Base-by-base conservation (phyloP, 1,140 invertebrate species). In the Homarus americanus region DNA sequence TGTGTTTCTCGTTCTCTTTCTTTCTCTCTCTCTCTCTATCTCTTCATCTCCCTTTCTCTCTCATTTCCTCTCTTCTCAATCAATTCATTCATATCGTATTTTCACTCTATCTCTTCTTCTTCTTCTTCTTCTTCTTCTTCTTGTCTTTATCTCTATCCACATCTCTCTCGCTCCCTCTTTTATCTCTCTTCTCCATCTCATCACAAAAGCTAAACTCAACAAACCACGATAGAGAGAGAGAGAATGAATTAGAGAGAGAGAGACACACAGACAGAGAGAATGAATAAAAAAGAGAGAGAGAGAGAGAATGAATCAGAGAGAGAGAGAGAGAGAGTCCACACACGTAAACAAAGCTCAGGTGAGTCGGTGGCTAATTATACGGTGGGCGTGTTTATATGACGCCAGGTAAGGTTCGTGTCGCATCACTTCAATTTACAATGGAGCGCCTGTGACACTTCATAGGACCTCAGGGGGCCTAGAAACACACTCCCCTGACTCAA, bases 331-430 rank as follows among this genome's bases (percentile, higher is more conserved):
- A n/a, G n/a, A n/a, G n/a, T n/a, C n/a, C n/a, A 20, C 1, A 3
- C 76, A 44, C 41, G 76, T 79, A 79, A 79, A 79, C 76, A 79
- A 79, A 38, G 76, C 4, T 34, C 28, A 40, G 20, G 36, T 40
- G 76, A 79, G 76, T 20, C 24, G 76, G 76, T n/a, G 38, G 38
- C 15, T 79, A 79, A 79, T 79, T 79, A 79, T 79, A 79, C 41
- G 9, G 20, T 40, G 32, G 76, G 36, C 76, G 34, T 38, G 76
- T 79, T 79, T 79, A 79, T 49, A 79, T 40, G 76, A 20, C 76
- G 38, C 28, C 38, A n/a, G 41, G 76, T 40, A 79, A 17, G 38
- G 76, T 38, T 34, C 10, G 28, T 44, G 76, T 79, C 76, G 38
- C 24, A 38, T 40, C 76, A 40, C 76, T 79, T 79, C 76, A 79